A percentile compares a stretch with the other conserved stretches of the same genome.
These are phyloP conservation scores for Callyntrura sp. DNA, from an alignment of 2,888 invertebrate genomes.

Conservation along the genomic window DNA sequence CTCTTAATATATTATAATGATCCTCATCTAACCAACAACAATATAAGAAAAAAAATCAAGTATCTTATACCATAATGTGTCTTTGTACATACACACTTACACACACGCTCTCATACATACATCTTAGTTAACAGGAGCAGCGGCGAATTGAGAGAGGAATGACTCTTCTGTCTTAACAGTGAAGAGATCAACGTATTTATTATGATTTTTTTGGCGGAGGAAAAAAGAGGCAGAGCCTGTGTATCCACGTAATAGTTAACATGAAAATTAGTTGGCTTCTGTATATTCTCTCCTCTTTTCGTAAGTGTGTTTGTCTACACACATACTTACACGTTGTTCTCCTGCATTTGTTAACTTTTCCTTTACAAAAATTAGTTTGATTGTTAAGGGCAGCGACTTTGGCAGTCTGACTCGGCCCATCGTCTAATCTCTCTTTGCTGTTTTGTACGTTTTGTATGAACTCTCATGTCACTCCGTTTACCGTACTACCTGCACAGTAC, in stretches of 20 bases:
- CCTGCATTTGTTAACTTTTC: slow-evolving; percentile 28
- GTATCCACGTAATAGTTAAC: not conserved
- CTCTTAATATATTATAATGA: slow-evolving; percentile 51
- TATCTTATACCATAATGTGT: not conserved
- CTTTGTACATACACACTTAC: too few relatives aligned
- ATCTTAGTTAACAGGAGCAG: not conserved
- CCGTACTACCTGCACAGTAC: not conserved
- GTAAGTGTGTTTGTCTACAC: not conserved
- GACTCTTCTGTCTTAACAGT: slow-evolving; percentile 20
- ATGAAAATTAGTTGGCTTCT: slow-evolving; percentile 35
- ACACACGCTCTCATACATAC: too few relatives aligned
- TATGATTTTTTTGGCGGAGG: slow-evolving; percentile 41
- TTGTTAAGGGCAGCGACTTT: slow-evolving; percentile 77
- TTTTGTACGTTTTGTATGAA: not conserved
- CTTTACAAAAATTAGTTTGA: slow-evolving; percentile 41
- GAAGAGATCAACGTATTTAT: not conserved
- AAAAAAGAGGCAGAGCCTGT: slow-evolving; percentile 18
- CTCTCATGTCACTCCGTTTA: slow-evolving; percentile 36
- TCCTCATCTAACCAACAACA: slow-evolving; percentile 21
- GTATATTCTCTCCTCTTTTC: not conserved
- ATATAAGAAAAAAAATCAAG: slow-evolving; percentile 10
- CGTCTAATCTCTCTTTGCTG: slow-evolving; percentile 57
- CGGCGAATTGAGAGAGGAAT: slow-evolving; percentile 40
- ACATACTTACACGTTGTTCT: not conserved
- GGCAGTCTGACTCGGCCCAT: slow-evolving; percentile 71